phyloP scores from a whole-genome alignment of 2,888 invertebrate genomes.

The Uropetala carovei region DNA sequence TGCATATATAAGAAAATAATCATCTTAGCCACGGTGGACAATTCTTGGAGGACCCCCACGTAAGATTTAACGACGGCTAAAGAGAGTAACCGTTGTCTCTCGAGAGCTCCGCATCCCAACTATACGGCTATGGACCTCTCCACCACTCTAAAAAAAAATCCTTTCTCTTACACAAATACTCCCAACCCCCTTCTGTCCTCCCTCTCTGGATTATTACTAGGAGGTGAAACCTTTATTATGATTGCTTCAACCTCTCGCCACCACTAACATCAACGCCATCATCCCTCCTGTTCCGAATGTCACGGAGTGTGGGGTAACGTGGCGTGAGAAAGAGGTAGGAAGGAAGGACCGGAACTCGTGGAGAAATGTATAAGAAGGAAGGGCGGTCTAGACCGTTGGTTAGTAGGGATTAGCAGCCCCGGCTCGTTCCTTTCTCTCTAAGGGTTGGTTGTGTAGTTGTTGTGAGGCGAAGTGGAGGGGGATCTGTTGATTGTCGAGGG shows the following conservation, averaged over 20 bases:
- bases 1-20: not conserved
- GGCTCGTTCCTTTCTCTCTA: slow-evolving; percentile 22
- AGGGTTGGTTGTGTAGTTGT: not conserved
- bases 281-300: slow-evolving; percentile 5
- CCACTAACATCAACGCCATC: slow-evolving; percentile 30
- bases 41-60: not conserved
- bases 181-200: not conserved
- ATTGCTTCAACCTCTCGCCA: slow-evolving; percentile 55
- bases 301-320: not conserved
- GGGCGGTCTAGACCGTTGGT: not conserved
- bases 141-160: not conserved
- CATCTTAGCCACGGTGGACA: not conserved
- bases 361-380: not conserved
- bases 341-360: not conserved
- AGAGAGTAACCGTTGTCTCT: not conserved
- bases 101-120: not conserved
- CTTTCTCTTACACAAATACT: not conserved
- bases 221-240: slow-evolving; percentile 61
- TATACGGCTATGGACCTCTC: not conserved
- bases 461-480: too few species aligned
- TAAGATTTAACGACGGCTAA: slow-evolving; percentile 42
- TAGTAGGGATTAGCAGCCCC: slow-evolving; percentile 5
- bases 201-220: not conserved
- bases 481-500: too few species aligned
- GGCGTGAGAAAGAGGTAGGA: not conserved